A percentile compares a stretch with the other conserved stretches of the same genome.
phyloP scores from a whole-genome alignment of 2,888 invertebrate species.

The Proisotoma minuta region DNA sequence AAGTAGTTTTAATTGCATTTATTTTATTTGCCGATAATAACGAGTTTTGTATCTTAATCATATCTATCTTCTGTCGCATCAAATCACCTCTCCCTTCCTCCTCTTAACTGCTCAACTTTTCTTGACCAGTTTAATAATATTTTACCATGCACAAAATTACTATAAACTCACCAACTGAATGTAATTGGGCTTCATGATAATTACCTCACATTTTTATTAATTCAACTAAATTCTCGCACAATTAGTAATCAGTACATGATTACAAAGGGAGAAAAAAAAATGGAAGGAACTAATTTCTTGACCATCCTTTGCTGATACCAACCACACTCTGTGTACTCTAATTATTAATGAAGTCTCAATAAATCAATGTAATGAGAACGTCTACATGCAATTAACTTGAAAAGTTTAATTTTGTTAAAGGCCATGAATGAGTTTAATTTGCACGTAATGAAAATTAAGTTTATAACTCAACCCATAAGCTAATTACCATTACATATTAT shows the following conservation, averaged over 20 bases:
- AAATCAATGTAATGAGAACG: too few relatives aligned
- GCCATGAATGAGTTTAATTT: too few relatives aligned
- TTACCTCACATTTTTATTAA: too few relatives aligned
- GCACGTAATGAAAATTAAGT: not conserved
- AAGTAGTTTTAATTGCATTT: constrained; percentile 14
- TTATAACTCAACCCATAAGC: too few relatives aligned
- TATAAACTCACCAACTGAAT: not conserved
- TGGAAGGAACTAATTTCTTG: too few relatives aligned
- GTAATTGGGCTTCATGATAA: not conserved
- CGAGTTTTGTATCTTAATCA: constrained; percentile 11
- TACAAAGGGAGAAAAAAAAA: too few relatives aligned
- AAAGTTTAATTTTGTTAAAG: too few relatives aligned
- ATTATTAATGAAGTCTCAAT: too few relatives aligned
- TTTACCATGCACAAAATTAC: too few relatives aligned
- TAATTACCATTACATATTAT: not conserved
- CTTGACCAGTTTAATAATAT: not conserved
- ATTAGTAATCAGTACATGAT: not conserved
- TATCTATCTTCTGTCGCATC: not conserved
- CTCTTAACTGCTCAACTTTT: not conserved
- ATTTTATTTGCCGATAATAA: constrained; percentile 8
- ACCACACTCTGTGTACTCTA: too few relatives aligned
- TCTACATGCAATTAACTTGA: too few relatives aligned
- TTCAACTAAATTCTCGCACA: not conserved
- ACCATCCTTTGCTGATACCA: too few relatives aligned
- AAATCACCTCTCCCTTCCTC: not conserved